A percentile compares a stretch with the other conserved stretches of the same genome.
These are phyloP conservation scores for Athetis lepigone DNA, from an alignment of 2,888 invertebrate genomes.

Conservation along the genomic window DNA sequence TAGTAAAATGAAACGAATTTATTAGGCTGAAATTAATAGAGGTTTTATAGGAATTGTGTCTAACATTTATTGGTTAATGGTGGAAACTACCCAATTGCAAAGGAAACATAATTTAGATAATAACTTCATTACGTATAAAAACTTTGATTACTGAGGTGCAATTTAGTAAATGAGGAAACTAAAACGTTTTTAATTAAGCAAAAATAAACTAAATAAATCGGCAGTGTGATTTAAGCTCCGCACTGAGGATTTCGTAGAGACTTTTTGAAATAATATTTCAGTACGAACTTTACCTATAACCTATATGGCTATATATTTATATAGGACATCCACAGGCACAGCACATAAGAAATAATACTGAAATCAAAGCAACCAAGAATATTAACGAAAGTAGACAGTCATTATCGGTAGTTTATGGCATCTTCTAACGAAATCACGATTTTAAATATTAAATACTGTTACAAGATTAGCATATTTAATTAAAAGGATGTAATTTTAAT, in stretches of 20 bases:
- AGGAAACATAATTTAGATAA: slow-evolving; percentile 14
- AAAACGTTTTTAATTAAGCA: background rate
- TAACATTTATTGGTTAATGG: too few relatives aligned
- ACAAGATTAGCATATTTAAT: background rate
- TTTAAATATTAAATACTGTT: background rate
- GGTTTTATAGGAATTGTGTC: too few relatives aligned
- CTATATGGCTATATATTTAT: too few relatives aligned
- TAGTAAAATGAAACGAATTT: too few relatives aligned
- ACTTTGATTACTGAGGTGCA: background rate
- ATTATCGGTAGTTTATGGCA: background rate
- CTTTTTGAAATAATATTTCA: too few relatives aligned
- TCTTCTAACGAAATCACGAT: background rate
- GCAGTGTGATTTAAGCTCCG: too few relatives aligned
- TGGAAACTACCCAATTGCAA: background rate
- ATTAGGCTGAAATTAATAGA: too few relatives aligned
- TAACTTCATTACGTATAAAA: slow-evolving; percentile 3
- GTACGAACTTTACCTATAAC: too few relatives aligned
- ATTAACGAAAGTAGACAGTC: background rate
- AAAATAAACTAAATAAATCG: background rate
- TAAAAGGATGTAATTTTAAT: background rate
- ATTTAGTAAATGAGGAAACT: background rate
- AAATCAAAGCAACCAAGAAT: background rate
- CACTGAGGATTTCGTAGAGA: too few relatives aligned
- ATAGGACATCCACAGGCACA: too few relatives aligned
- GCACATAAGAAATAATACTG: background rate